phyloP scores from a whole-genome alignment of 2,888 invertebrate genomes.

The Cephonodes hylas region DNA sequence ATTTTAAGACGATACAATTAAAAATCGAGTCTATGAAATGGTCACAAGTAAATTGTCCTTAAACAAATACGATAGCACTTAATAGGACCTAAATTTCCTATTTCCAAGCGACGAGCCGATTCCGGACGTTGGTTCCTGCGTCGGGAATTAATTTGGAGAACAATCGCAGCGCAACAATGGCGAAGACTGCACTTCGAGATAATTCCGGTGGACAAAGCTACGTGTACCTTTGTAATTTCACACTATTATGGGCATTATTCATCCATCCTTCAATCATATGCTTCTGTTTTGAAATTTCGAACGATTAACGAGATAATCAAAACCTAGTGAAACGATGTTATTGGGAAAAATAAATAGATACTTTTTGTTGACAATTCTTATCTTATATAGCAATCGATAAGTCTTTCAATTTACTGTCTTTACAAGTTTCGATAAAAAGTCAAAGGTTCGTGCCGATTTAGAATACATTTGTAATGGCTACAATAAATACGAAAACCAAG shows the following conservation, averaged over 20 bases:
- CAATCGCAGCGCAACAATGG: constrained; percentile 22
- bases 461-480: too few relatives aligned
- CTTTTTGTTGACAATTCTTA: too few relatives aligned
- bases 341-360: too few relatives aligned
- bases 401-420: too few relatives aligned
- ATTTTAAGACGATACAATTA: too few relatives aligned
- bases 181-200: constrained; percentile 18
- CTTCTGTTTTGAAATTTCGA: background rate
- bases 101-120: constrained; percentile 19
- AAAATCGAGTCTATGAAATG: too few relatives aligned
- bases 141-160: constrained; percentile 26
- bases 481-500: too few relatives aligned
- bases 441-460: too few relatives aligned
- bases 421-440: too few relatives aligned
- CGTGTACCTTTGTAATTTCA: constrained; percentile 10
- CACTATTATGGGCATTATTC: background rate
- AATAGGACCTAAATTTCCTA: constrained; percentile 19
- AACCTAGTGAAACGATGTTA: too few relatives aligned
- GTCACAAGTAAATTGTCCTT: background rate
- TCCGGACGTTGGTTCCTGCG: constrained; percentile 14
- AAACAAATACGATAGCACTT: background rate
- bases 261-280: background rate
- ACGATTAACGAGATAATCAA: too few relatives aligned
- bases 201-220: constrained; percentile 18
- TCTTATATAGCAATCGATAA: too few relatives aligned